These are phyloP conservation scores for Epicauta chinensis DNA, from an alignment of 1,140 invertebrate species.

Conservation along the genomic window DNA sequence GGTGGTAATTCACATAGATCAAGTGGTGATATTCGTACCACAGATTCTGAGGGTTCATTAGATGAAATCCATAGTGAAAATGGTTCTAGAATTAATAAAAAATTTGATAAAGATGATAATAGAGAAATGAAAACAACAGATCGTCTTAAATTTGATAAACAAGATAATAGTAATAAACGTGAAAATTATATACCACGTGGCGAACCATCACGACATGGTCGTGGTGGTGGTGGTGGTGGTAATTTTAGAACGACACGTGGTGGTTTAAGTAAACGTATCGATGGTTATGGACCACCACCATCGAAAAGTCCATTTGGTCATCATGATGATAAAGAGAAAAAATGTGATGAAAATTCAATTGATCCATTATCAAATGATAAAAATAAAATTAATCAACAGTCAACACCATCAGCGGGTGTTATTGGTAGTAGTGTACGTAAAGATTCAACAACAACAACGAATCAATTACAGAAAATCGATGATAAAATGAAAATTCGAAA, in stretches of 20 bases:
- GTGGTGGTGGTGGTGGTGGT: conserved; percentile 62
- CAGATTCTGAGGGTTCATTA: conserved; percentile 54
- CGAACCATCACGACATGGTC: conserved; percentile 71
- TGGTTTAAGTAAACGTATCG: conserved; percentile 53
- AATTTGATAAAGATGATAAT: conserved; percentile 54
- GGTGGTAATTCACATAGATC: conserved; percentile 20
- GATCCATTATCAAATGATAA: conserved; percentile 53
- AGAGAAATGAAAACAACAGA: conserved; percentile 40
- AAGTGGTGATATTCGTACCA: conserved; percentile 43
- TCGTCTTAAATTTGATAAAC: conserved; percentile 43
- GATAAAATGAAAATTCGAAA: conserved; percentile 32
- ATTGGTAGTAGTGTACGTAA: conserved; percentile 41
- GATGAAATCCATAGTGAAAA: conserved; percentile 43
- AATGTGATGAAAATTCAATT: conserved; percentile 38
- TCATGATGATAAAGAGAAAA: conserved; percentile 38
- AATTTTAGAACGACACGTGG: conserved; percentile 48
- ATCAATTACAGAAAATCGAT: conserved; percentile 34
- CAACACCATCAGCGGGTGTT: conserved; percentile 56
- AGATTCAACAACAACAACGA: conserved; percentile 2
- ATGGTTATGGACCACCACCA: conserved; percentile 67
- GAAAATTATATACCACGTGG: conserved; percentile 72
- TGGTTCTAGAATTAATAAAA: conserved; percentile 37
- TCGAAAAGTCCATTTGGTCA: conserved; percentile 66
- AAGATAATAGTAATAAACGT: conserved; percentile 43
- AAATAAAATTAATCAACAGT: conserved; percentile 62